A percentile compares a stretch with the other conserved stretches of the same genome.
phyloP scores from a whole-genome alignment of 1,140 invertebrate genomes.

The Macrobrachium nipponense region DNA sequence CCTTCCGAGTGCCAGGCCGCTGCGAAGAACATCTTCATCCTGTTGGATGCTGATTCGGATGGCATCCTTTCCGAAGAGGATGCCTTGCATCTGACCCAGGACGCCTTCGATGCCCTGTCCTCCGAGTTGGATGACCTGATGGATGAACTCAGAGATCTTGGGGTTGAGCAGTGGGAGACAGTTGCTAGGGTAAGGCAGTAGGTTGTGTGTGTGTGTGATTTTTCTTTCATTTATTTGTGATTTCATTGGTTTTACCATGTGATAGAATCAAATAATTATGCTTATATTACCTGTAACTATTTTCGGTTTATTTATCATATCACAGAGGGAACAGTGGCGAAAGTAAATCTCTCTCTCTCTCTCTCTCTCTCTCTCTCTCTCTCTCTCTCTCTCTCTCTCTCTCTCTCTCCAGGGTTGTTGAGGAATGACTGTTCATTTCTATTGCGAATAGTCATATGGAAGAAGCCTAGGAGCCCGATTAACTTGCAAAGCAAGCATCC shows the following conservation, averaged over 20 bases:
- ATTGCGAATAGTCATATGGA: no score
- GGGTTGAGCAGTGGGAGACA: not conserved
- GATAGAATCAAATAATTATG: no score
- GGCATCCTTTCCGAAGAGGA: conserved; percentile 13
- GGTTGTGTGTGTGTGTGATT: no score
- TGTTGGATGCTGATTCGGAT: conserved; percentile 34
- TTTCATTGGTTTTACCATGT: no score
- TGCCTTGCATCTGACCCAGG: conserved; percentile 34
- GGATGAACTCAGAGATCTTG: not conserved
- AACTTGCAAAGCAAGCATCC: no score
- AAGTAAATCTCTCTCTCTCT: no score
- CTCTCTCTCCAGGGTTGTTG: not conserved
- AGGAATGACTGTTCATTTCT: no score
- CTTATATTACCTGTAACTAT: not conserved
- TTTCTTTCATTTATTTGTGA: no score
- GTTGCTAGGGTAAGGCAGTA: not conserved
- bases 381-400: not conserved
- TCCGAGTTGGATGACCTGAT: conserved; percentile 33
- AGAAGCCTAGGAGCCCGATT: no score
- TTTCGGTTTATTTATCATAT: not conserved
- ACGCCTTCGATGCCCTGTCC: conserved; percentile 21
- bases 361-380: not conserved
- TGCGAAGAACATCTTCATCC: conserved; percentile 5
- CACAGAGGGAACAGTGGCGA: not conserved
- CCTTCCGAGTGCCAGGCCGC: conserved; percentile 13